These are phyloP conservation scores for Tribolium madens DNA, from an alignment of 1,140 invertebrate genomes.

Conservation along the genomic window DNA sequence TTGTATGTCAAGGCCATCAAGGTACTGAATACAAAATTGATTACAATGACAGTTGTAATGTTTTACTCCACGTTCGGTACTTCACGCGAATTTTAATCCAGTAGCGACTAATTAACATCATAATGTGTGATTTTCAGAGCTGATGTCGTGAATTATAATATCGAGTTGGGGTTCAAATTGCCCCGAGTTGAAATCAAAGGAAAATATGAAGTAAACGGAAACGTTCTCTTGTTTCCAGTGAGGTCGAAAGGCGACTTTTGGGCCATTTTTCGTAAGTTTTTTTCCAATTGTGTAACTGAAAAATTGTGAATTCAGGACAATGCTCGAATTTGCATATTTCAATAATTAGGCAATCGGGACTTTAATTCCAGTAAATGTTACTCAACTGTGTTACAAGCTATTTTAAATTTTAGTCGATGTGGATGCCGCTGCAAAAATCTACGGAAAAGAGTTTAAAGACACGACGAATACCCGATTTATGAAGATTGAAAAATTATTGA, in stretches of 20 bases:
- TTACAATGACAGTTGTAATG: slow-evolving; percentile 8
- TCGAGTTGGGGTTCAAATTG: slow-evolving; percentile 76
- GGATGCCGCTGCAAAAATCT: slow-evolving; percentile 76
- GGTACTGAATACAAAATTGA: slow-evolving; percentile 10
- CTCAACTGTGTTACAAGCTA: neutral
- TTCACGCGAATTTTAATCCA: slow-evolving; percentile 24
- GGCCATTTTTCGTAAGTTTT: slow-evolving; percentile 81
- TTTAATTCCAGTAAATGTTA: slow-evolving; percentile 27
- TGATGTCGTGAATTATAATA: slow-evolving; percentile 74
- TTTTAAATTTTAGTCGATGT: slow-evolving; percentile 71
- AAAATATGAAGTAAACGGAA: slow-evolving; percentile 79
- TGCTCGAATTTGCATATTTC: neutral
- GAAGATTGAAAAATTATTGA: slow-evolving; percentile 74
- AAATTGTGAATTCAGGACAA: neutral
- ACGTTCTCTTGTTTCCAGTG: slow-evolving; percentile 81
- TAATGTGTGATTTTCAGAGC: slow-evolving; percentile 67
- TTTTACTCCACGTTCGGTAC: slow-evolving; percentile 19
- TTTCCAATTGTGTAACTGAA: slow-evolving; percentile 19
- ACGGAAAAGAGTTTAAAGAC: slow-evolving; percentile 73
- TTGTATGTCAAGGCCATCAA: slow-evolving; percentile 32
- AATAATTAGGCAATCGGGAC: slow-evolving; percentile 7
- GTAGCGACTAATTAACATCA: neutral
- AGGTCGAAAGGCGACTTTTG: slow-evolving; percentile 82
- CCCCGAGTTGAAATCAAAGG: slow-evolving; percentile 80
- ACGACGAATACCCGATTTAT: slow-evolving; percentile 74